phyloP scores from a whole-genome alignment of 2,888 invertebrate genomes.

The Drosophila falleni region DNA sequence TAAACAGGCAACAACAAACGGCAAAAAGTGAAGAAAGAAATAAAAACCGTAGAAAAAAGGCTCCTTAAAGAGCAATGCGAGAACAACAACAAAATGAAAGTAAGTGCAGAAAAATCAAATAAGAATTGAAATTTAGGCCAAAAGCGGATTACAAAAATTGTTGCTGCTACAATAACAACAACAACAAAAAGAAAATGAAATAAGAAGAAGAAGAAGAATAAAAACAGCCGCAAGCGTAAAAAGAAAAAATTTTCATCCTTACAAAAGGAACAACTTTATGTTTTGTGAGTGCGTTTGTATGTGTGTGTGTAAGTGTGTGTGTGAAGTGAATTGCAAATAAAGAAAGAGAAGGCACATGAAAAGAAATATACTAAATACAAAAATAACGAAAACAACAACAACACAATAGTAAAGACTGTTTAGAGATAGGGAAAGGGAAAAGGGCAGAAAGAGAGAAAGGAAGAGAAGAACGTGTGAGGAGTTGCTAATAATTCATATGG shows the following conservation, averaged over 20 bases:
- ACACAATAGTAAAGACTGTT: constrained; percentile 11
- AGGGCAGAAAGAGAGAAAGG: not conserved
- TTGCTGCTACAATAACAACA: constrained; percentile 49
- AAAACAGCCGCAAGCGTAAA: constrained; percentile 45
- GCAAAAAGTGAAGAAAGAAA: constrained; percentile 15
- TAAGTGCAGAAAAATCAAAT: constrained; percentile 60
- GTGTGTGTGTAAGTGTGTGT: constrained; percentile 19
- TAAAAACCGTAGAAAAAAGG: constrained; percentile 4
- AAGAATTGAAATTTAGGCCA: constrained; percentile 77
- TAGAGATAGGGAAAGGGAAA: not conserved
- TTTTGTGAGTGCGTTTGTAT: constrained; percentile 9
- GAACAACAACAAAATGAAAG: constrained; percentile 31
- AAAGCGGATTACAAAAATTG: constrained; percentile 78
- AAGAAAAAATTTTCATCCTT: constrained; percentile 37
- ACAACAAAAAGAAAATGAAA: constrained; percentile 24
- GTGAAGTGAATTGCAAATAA: constrained; percentile 63
- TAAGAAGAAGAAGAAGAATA: constrained; percentile 23
- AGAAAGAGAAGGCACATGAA: constrained; percentile 8
- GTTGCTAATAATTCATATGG: constrained; percentile 51
- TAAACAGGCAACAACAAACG: constrained; percentile 55
- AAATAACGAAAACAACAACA: constrained; percentile 24
- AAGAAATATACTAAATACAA: constrained; percentile 45
- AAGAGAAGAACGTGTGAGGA: not conserved
- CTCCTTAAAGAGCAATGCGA: constrained; percentile 3
- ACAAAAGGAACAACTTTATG: constrained; percentile 40